Evolutionary conservation across 37 sponge, comb jelly and placozoan species (phyloP), one percentile per base, ranked within the genome.

Genomic region (Eunapius fragilis): DNA sequence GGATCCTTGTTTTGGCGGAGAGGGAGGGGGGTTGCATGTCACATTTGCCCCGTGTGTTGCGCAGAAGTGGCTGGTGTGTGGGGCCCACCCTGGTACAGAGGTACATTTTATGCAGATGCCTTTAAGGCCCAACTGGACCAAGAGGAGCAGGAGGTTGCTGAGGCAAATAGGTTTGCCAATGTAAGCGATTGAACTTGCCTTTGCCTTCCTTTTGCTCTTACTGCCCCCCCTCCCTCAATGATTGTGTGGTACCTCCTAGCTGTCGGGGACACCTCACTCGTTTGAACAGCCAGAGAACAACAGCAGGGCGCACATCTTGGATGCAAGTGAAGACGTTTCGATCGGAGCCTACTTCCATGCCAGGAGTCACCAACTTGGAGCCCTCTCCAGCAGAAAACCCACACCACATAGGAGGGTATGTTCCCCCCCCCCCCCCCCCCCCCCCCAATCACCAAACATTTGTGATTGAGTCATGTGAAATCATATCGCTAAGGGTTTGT

Each of bases 291-390:
- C 58, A 2, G 58, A 58, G 19, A 58, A 58, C n/a, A n/a, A n/a
- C 58, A 58, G 26, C 73, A 33, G 27, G 73, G 31, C 12, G 14
- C 27, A 25, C 73, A 9, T 45, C 80, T 50, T 31, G 17, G 26
- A 25, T 33, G 26, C 68, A 13, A 26, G 83, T 4, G 70, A 47
- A 26, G 72, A 79, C 23, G 48, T 81, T 27, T 90, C 91, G 27
- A 76, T 90, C 12, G 50, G 69, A 1, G 28, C 82, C 13, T 90
- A 86, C 82, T 90, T 90, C 69, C 73, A 75, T 26, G 48, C 75
- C 78, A 74, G 72, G 76, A 90, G 91, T 33, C 32, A 86, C 30
- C 17, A 67, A 70, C 48, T 90, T 30, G 91, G 91, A 41, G 71
- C 37, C 19, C 77, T 85, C 5, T 70, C 73, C 28, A 26, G 71